Conservation (phyloP, 1,140 invertebrate species). For the Zaprionus gabonicus region DNA sequence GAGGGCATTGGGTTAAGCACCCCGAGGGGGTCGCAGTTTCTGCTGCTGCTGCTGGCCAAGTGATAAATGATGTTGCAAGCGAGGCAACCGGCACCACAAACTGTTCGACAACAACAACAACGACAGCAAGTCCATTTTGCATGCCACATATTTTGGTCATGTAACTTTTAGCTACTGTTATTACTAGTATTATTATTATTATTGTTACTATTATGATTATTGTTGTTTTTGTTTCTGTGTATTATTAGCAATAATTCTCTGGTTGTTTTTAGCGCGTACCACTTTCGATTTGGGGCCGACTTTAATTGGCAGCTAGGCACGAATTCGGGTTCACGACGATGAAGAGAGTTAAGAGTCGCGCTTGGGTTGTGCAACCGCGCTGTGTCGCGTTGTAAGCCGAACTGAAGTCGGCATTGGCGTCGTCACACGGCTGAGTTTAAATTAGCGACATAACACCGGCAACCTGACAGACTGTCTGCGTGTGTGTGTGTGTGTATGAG, state of each 20-base stretch:
- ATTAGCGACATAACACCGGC: conserved; percentile 51
- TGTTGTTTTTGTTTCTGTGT: conserved; percentile 17
- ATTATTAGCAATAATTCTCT: conserved; percentile 20
- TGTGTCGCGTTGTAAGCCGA: conserved; percentile 55
- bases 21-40: neutral
- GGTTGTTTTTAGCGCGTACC: conserved; percentile 38
- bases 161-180: conserved; percentile 14
- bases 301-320: conserved; percentile 8
- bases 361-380: conserved; percentile 54
- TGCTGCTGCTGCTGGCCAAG: conserved; percentile 12
- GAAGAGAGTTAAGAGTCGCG: neutral
- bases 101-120: neutral
- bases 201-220: conserved; percentile 18
- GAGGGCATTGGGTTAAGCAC: conserved; percentile 5
- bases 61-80: conserved; percentile 52
- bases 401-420: conserved; percentile 58
- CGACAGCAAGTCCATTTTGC: conserved; percentile 10
- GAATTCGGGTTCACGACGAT: conserved; percentile 1
- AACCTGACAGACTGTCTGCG: neutral
- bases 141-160: conserved; percentile 24
- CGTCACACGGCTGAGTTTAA: conserved; percentile 50
- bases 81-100: conserved; percentile 21
- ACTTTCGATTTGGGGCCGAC: conserved; percentile 36
- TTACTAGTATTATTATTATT: conserved; percentile 7
- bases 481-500: conserved; percentile 18